Conservation (phyloP, 1,140 invertebrate species). For the Drosophila kohkoa region DNA sequence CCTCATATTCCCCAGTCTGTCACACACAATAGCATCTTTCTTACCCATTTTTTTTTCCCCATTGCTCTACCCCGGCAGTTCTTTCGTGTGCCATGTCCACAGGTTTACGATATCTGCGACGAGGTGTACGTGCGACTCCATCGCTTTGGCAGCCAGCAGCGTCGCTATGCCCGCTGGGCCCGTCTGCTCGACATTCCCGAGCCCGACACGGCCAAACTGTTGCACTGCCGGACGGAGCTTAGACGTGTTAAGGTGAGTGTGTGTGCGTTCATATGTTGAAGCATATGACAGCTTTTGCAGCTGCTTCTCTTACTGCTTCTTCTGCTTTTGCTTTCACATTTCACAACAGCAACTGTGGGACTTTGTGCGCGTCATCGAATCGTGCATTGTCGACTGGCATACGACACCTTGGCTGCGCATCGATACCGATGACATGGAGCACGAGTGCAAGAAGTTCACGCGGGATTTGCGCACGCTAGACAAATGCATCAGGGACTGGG, state of each 20-base stretch:
- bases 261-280: not conserved
- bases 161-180: constrained; percentile 88
- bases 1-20: constrained; percentile 37
- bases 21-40: not conserved
- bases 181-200: constrained; percentile 91
- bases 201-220: constrained; percentile 90
- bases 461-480: constrained; percentile 92
- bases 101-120: constrained; percentile 90
- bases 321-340: constrained; percentile 59
- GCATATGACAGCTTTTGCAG: constrained; percentile 7
- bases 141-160: constrained; percentile 88
- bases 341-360: constrained; percentile 90
- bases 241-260: constrained; percentile 88
- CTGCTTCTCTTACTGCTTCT: not conserved
- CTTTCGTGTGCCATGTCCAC: constrained; percentile 87
- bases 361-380: constrained; percentile 91
- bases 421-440: constrained; percentile 94
- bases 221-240: constrained; percentile 86
- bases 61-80: constrained; percentile 85
- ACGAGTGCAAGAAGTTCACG: constrained; percentile 94
- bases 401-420: constrained; percentile 93
- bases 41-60: not conserved
- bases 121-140: constrained; percentile 87
- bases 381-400: constrained; percentile 93
- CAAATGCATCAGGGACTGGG: constrained; percentile 92